Evolutionary conservation across 2,888 invertebrate species (phyloP).

Genomic region (Pachymerium ferrugineum): DNA sequence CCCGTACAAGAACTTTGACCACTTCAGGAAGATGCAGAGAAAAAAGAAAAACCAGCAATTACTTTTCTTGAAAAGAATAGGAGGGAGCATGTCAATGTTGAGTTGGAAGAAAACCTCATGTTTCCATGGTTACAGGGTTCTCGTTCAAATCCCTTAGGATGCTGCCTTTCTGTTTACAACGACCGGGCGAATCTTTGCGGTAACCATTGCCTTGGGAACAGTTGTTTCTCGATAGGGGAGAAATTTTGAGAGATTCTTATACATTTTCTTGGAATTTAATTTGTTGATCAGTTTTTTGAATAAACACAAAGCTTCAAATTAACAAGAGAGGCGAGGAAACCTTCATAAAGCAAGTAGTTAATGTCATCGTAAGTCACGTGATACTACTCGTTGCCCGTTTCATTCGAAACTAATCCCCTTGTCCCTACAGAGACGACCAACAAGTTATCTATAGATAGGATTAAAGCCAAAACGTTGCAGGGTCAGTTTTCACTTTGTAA

Average conservation of each 20-base stretch:
- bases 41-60: no score
- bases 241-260: no score
- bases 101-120: neutral
- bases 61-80: neutral
- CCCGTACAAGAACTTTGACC: no score
- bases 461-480: neutral
- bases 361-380: conserved; percentile 10
- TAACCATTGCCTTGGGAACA: neutral
- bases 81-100: neutral
- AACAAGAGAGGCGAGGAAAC: neutral
- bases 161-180: neutral
- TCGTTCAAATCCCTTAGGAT: neutral
- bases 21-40: no score
- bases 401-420: conserved; percentile 17
- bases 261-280: no score
- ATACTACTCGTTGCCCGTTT: neutral
- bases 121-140: neutral
- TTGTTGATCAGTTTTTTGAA: no score
- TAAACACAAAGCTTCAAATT: no score
- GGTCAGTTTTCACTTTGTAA: neutral
- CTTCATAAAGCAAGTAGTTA: conserved; percentile 21
- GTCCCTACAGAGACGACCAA: neutral
- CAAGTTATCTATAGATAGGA: neutral
- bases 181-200: neutral
- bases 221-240: neutral